Conservation (phyloP, 2,113 vertebrate species). For the Choloepus hoffmanni region DNA sequence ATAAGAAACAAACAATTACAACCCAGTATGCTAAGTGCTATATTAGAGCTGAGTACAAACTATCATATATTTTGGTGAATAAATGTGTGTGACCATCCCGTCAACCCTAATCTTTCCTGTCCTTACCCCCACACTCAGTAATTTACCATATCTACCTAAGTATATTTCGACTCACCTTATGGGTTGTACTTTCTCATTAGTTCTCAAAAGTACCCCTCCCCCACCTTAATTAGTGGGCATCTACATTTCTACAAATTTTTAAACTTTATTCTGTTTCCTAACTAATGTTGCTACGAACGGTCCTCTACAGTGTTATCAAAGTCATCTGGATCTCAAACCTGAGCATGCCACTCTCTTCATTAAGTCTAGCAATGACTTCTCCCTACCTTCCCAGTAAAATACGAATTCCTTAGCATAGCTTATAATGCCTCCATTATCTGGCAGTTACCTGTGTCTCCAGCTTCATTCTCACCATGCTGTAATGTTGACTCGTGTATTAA, state of each 20-base stretch:
- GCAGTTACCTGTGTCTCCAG: not conserved
- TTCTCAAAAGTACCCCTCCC: not conserved
- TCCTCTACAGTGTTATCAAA: not conserved
- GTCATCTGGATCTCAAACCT: not conserved
- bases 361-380: not conserved
- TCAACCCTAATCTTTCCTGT: not conserved
- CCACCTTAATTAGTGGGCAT: not conserved
- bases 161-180: not conserved
- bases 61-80: not conserved
- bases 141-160: not conserved
- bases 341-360: not conserved
- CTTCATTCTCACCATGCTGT: not conserved
- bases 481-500: not conserved
- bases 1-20: slow-evolving; percentile 15
- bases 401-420: not conserved
- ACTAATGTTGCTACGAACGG: not conserved
- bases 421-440: not conserved
- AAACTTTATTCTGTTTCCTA: not conserved
- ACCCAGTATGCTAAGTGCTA: not conserved
- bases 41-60: not conserved
- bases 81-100: not conserved
- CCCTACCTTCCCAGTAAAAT: not conserved
- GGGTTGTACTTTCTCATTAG: not conserved
- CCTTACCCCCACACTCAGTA: not conserved
- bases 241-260: not conserved